Evolutionary conservation across 2,888 invertebrate genomes (phyloP), one percentile per base, ranked within the genome.

Genomic region (Ecliptopera silaceata): DNA sequence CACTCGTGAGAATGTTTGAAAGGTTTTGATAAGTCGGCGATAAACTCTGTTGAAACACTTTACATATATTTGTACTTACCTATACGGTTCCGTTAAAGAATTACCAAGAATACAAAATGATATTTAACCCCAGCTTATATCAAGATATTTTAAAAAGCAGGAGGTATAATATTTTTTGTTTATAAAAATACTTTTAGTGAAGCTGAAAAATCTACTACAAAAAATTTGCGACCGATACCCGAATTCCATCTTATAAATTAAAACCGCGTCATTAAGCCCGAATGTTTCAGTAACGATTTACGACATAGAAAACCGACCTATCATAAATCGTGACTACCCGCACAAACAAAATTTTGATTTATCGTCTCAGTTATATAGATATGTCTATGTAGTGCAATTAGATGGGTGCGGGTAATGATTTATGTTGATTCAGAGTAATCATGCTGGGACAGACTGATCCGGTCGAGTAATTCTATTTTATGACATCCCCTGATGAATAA

Each of bases 371-470:
- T 43, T 46, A 52, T 50, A 51, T 74, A 77, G 76, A 84, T 85
- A 41, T 53, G 29, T 56, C 46, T 52, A 57, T 57, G 82, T 83
- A 82, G 80, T 73, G 71, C 86, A 90, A 90, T 91, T 89, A 89
- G 80, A 66, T 68, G 72, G 77, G 75, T 88, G 88, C 88, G 87
- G 86, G 87, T 88, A 75, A 71, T 88, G 91, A 91, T 90, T 90
- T 91, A 91, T 81, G 84, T 76, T 87, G 84, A 88, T 90, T 88
- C 82, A 74, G 67, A 76, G 83, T 84, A 83, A 88, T 88, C 86
- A 80, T 82, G 77, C 71, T 62, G 75, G 69, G 73, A 76, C 79
- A 75, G 79, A 67, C 75, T 79, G 86, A 85, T 86, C 84, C 81
- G 71, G 74, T 72, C 74, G 38, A 76, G 77, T 84, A 81, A 84